Evolutionary conservation across 2,888 invertebrate genomes (phyloP).

Genomic region (Cerastis rubricosa): DNA sequence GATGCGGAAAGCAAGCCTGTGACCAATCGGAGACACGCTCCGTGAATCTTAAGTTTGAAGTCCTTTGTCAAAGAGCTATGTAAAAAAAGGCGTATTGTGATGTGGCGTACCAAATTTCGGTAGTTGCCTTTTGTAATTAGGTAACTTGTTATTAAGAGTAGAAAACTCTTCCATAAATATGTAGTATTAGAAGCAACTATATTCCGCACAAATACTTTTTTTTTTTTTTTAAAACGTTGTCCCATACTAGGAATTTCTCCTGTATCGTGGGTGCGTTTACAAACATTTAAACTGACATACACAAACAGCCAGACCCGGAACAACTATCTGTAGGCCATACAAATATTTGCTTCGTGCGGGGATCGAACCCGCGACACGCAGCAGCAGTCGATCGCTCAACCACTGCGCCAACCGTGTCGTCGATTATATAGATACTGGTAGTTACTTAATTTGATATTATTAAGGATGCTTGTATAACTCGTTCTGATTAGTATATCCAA

Average conservation of each 20-base stretch:
- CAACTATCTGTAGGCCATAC: too few species aligned
- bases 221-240: too few species aligned
- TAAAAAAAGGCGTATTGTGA: slow-evolving; percentile 13
- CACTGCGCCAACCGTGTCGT: too few species aligned
- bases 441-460: neutral
- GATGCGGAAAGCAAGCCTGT: slow-evolving; percentile 72
- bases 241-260: too few species aligned
- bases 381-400: too few species aligned
- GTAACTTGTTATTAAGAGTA: neutral
- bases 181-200: neutral
- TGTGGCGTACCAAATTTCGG: slow-evolving; percentile 18
- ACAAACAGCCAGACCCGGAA: too few species aligned
- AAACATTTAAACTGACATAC: too few species aligned
- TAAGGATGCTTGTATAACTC: neutral
- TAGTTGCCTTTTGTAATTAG: neutral
- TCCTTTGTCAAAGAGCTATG: slow-evolving; percentile 33
- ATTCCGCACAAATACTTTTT: too few species aligned
- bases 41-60: slow-evolving; percentile 55
- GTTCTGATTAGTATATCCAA: neutral
- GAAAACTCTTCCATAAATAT: neutral
- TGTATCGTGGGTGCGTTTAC: too few species aligned
- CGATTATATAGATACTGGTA: too few species aligned
- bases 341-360: too few species aligned
- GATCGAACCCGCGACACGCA: too few species aligned
- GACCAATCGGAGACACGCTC: slow-evolving; percentile 72